Conservation (phyloP, 1,140 invertebrate species). For the Chironomus tepperi region DNA sequence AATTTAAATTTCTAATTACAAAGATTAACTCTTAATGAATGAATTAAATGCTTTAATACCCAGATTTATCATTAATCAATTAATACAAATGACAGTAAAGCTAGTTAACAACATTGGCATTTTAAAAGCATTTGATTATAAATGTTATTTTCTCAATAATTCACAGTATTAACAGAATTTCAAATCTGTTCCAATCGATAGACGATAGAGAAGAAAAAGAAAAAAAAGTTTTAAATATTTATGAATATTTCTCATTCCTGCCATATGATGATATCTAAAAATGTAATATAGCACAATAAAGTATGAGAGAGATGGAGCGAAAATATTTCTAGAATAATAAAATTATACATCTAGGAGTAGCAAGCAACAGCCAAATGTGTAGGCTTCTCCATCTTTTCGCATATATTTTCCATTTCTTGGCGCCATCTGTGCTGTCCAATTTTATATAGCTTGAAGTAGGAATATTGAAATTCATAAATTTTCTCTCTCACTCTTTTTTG, state of each 20-base stretch:
- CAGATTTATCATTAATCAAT: too few relatives aligned
- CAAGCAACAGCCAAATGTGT: not conserved
- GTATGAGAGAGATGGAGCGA: not conserved
- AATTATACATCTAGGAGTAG: not conserved
- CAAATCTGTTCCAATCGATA: not conserved
- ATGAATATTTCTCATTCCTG: not conserved
- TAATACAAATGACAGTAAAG: too few relatives aligned
- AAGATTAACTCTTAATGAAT: too few relatives aligned
- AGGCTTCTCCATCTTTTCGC: not conserved
- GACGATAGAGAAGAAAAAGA: not conserved
- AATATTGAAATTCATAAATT: slow-evolving; percentile 15
- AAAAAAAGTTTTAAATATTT: not conserved
- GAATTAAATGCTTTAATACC: too few relatives aligned
- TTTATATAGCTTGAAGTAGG: not conserved
- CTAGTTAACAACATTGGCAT: too few relatives aligned
- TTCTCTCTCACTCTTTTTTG: not conserved
- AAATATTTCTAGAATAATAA: slow-evolving; percentile 4
- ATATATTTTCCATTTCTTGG: not conserved
- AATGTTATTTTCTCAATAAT: not conserved
- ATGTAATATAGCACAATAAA: too few relatives aligned
- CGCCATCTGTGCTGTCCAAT: slow-evolving; percentile 11
- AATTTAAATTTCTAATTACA: too few relatives aligned
- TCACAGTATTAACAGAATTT: not conserved
- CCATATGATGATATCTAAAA: too few relatives aligned
- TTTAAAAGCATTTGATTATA: too few relatives aligned